Conservation (phyloP, 1,140 invertebrate species). For the Lepidurus packardi region DNA sequence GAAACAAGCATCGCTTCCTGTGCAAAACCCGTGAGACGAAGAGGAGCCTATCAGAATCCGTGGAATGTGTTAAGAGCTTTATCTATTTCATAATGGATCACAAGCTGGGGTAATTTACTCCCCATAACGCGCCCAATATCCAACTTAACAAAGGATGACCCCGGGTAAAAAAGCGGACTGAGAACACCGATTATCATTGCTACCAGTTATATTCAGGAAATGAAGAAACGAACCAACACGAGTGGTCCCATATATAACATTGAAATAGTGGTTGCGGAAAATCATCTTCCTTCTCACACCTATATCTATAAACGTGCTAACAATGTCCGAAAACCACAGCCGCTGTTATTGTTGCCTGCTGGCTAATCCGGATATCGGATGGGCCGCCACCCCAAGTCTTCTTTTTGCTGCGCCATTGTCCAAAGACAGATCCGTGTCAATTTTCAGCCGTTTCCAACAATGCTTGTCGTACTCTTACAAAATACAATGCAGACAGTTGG, state of each 20-base stretch:
- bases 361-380: constrained; percentile 18
- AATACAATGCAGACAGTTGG: constrained; percentile 1
- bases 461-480: constrained; percentile 1
- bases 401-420: background rate
- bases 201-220: background rate
- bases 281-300: background rate
- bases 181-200: background rate
- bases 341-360: constrained; percentile 10
- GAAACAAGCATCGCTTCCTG: background rate
- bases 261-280: background rate
- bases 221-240: background rate
- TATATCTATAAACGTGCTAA: background rate
- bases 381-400: constrained; percentile 12
- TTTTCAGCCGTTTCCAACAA: constrained; percentile 14
- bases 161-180: background rate
- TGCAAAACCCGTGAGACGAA: background rate
- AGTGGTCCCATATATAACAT: background rate
- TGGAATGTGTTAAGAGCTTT: constrained; percentile 1
- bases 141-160: background rate
- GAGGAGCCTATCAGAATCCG: background rate
- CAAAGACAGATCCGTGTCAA: constrained; percentile 14
- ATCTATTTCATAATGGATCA: background rate
- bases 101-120: background rate
- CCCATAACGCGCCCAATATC: background rate
- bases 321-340: background rate